Percentiles rank a stretch among this genome's conserved stretches.
phyloP scores from a whole-genome alignment of 2,888 invertebrate species.

The Agonopterix arenella region DNA sequence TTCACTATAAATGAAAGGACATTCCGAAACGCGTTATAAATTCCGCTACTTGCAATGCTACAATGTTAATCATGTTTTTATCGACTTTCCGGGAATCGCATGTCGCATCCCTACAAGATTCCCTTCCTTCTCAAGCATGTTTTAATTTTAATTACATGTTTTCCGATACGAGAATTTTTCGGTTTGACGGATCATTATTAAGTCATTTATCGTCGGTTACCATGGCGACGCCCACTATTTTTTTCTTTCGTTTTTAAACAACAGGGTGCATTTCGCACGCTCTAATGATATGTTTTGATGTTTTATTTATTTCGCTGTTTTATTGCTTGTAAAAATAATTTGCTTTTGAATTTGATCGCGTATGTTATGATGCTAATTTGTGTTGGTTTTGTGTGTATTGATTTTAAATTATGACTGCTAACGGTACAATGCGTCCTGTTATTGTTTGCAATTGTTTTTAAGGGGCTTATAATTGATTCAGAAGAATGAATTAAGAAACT shows the following conservation, averaged over 20 bases:
- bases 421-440: no score
- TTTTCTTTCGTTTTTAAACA: slow-evolving; percentile 11
- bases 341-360: neutral
- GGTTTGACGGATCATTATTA: slow-evolving; percentile 58
- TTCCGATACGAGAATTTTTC: slow-evolving; percentile 57
- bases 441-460: no score
- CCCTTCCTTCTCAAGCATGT: slow-evolving; percentile 28
- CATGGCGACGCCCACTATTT: slow-evolving; percentile 55
- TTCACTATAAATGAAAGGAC: no score
- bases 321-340: slow-evolving; percentile 1
- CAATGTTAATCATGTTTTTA: neutral
- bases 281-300: slow-evolving; percentile 46
- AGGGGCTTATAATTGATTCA: no score
- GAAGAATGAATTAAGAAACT: no score
- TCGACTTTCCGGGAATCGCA: neutral
- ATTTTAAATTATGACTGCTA: neutral
- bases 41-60: neutral
- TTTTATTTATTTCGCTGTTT: slow-evolving; percentile 19
- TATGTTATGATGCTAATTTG: neutral
- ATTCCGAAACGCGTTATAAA: neutral
- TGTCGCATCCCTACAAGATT: slow-evolving; percentile 18
- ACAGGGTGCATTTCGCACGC: slow-evolving; percentile 39
- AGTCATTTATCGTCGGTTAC: slow-evolving; percentile 59
- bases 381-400: neutral
- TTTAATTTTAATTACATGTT: slow-evolving; percentile 63